Conservation (phyloP, 2,113 vertebrate species). For the Octodon degus region DNA sequence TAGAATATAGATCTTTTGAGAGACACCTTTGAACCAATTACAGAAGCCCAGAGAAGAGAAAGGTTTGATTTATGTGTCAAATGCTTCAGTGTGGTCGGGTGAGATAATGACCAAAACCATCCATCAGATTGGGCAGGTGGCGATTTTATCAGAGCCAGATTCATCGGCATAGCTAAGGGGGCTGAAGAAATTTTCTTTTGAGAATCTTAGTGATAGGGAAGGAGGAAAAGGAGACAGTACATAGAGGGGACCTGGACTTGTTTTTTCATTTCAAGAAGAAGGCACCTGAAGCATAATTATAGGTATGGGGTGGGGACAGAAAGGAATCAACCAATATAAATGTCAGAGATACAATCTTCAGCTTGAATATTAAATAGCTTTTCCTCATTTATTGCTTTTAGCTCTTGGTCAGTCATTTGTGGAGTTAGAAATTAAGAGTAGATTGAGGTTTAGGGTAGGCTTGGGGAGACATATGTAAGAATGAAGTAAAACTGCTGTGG, state of each 20-base stretch:
- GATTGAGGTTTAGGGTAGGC: background rate
- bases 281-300: background rate
- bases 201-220: background rate
- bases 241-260: background rate
- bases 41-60: background rate
- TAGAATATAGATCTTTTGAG: background rate
- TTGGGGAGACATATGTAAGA: background rate
- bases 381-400: constrained; percentile 20
- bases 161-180: background rate
- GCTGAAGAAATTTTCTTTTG: constrained; percentile 46
- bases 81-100: background rate
- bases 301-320: background rate
- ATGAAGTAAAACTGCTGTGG: background rate
- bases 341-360: constrained; percentile 5
- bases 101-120: background rate
- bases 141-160: constrained; percentile 44
- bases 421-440: background rate
- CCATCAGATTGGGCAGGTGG: background rate
- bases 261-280: background rate
- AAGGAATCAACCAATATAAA: constrained; percentile 22
- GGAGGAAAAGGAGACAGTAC: background rate
- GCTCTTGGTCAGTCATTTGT: background rate
- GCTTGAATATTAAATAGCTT: constrained; percentile 32
- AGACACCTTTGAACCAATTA: background rate
- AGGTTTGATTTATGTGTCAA: background rate